Evolutionary conservation across 2,113 vertebrate species (phyloP).

Genomic region (Cairina moschata): DNA sequence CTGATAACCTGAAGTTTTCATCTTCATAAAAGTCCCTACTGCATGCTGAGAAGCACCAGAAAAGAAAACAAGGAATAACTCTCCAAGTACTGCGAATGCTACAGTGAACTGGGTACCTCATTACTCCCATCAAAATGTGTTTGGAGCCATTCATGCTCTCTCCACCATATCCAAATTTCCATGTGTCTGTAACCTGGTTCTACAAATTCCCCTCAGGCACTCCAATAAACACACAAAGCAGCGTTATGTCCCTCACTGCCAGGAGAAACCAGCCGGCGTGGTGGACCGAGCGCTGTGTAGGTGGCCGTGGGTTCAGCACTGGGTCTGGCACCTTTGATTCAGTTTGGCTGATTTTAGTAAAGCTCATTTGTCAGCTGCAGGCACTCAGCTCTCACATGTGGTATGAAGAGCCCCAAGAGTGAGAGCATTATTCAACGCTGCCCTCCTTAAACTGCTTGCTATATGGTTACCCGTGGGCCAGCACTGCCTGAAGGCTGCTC

Average conservation of each 20-base stretch:
- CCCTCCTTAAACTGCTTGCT: not conserved
- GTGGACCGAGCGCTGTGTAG: rapidly evolving
- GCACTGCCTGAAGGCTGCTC: not conserved
- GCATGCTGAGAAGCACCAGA: not conserved
- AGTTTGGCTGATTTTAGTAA: not conserved
- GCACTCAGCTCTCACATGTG: not conserved
- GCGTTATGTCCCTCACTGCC: not conserved
- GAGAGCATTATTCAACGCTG: not conserved
- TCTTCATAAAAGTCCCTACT: not conserved
- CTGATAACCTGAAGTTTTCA: not conserved
- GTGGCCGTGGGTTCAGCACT: not conserved
- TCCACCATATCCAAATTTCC: not conserved
- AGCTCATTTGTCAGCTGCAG: not conserved
- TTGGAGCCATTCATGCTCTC: not conserved
- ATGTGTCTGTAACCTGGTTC: not conserved
- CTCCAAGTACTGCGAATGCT: not conserved
- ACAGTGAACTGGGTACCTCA: not conserved
- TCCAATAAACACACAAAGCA: not conserved
- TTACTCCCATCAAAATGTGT: not conserved
- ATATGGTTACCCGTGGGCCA: not conserved
- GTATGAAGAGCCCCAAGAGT: not conserved
- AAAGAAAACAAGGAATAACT: not conserved
- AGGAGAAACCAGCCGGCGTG: not conserved
- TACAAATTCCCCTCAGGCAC: not conserved
- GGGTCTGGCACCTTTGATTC: not conserved